Evolutionary conservation across 2,797 vertebrate genomes (phyloP).

Genomic region (Trichosurus vulpecula): DNA sequence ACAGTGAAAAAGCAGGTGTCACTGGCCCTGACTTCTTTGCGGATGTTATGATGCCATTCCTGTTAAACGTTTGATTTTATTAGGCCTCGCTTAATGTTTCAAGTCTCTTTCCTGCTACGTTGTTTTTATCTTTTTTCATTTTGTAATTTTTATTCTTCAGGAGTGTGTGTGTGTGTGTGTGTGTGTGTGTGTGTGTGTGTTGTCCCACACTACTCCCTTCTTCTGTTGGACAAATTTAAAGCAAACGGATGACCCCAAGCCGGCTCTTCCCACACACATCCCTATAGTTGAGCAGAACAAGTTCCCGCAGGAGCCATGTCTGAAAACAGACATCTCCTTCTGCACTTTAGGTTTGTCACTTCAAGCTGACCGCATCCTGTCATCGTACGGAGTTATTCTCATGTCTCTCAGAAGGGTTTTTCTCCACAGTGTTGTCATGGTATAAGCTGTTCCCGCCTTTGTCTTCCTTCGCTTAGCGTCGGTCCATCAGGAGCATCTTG

Average conservation of each 20-base stretch:
- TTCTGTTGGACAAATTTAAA: neutral
- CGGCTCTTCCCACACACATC: neutral
- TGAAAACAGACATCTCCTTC: rapidly evolving
- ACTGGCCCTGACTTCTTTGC: neutral
- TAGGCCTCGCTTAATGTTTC: neutral
- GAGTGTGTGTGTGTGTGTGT: neutral
- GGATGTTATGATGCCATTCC: neutral
- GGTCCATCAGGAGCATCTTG: neutral
- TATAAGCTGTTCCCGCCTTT: neutral
- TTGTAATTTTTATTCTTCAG: neutral
- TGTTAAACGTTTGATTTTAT: neutral
- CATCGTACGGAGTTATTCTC: neutral
- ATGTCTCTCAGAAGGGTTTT: neutral
- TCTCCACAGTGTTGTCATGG: neutral
- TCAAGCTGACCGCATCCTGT: neutral
- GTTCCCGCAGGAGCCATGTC: neutral
- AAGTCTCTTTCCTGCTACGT: neutral
- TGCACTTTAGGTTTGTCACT: neutral
- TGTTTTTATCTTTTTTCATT: neutral
- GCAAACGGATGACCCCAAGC: neutral
- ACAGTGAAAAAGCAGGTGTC: neutral
- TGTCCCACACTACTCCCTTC: neutral
- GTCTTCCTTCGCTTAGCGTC: neutral
- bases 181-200: neutral
- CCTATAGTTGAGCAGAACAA: neutral